A percentile compares a stretch with the other conserved stretches of the same genome.
Evolutionary conservation across 2,113 vertebrate genomes (phyloP).

Genomic region (Bostrychus sinensis): DNA sequence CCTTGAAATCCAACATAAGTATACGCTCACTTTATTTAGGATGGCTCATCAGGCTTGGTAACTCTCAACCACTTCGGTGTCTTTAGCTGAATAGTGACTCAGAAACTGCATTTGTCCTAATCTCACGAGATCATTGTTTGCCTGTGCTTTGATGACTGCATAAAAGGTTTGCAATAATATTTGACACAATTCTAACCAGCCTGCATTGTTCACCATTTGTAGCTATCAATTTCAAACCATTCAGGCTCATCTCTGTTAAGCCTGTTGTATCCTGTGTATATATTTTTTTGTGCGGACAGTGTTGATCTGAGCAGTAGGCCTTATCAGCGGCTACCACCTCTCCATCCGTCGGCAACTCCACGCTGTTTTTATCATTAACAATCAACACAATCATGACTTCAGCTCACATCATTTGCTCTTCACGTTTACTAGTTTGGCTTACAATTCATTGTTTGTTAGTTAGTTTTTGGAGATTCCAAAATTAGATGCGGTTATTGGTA

Average conservation of each 20-base stretch:
- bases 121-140: slow-evolving; percentile 2
- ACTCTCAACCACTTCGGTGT: too few species aligned
- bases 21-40: too few species aligned
- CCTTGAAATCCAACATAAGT: too few species aligned
- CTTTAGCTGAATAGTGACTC: not conserved
- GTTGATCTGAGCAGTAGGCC: not conserved
- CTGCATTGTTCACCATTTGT: not conserved
- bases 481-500: slow-evolving; percentile 3
- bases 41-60: too few species aligned
- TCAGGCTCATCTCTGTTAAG: not conserved
- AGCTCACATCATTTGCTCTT: not conserved
- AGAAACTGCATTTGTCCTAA: not conserved
- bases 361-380: slow-evolving; percentile 30
- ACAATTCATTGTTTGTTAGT: not conserved
- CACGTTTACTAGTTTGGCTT: not conserved
- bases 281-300: slow-evolving; percentile 14
- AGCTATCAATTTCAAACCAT: not conserved
- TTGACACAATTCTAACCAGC: not conserved
- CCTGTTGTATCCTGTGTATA: slow-evolving; percentile 1
- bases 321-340: slow-evolving; percentile 47
- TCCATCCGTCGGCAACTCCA: slow-evolving; percentile 27
- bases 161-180: slow-evolving; percentile 2
- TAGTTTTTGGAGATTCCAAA: not conserved
- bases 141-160: not conserved
- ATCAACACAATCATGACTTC: slow-evolving; percentile 7